Base-by-base conservation (phyloP, 1,140 invertebrate species). In the Aradophagus sp. region DNA sequence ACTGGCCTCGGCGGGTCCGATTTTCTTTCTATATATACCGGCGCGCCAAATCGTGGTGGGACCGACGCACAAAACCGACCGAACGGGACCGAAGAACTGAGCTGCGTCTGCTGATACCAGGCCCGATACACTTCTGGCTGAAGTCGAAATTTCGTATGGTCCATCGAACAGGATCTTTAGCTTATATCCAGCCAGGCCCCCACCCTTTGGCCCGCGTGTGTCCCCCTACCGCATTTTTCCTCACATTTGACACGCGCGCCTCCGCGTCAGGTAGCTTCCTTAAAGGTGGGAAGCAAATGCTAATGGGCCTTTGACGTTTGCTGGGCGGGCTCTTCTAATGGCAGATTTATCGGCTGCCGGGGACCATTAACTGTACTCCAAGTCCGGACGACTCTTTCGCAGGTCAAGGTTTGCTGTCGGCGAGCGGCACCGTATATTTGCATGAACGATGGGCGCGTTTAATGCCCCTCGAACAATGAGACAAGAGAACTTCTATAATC, bases 61-160 rank as follows among this genome's bases (percentile, higher is more conserved):
- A 44, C 59, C 67, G 67, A 13, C 45, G 59, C 61, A 72, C 69
- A 55, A 47, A 55, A 61, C 47, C 32, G 61, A 71, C 59, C 45
- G 56, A 45, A 56, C 42, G 20, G 17, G 7, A 20, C 23, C 45
- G 42, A 44, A 31, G 31, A 62, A 53, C 41, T n/a, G 35, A 50
- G 27, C 42, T 55, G 39, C 44, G 50, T 39, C 23, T 65, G 31
- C 32, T 56, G 52, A 29, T 41, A 52, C 45, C 50, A 53, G 6
- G 68, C 61, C 66, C 67, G 74, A 78, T 78, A 77, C 77, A 16
- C 52, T 73, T 66, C 73, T 62, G 73, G 74, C 73, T 66, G 56
- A 77, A 76, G 78, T 78, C 76, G 73, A 82, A 85, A 80, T 82
- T 85, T 83, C 73, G 80, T 84, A 75, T 85, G 83, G 81, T 82